Evolutionary conservation across 2,797 vertebrate species (phyloP), one percentile per base, ranked within the genome.

Genomic region (Arctocebus calabarensis): DNA sequence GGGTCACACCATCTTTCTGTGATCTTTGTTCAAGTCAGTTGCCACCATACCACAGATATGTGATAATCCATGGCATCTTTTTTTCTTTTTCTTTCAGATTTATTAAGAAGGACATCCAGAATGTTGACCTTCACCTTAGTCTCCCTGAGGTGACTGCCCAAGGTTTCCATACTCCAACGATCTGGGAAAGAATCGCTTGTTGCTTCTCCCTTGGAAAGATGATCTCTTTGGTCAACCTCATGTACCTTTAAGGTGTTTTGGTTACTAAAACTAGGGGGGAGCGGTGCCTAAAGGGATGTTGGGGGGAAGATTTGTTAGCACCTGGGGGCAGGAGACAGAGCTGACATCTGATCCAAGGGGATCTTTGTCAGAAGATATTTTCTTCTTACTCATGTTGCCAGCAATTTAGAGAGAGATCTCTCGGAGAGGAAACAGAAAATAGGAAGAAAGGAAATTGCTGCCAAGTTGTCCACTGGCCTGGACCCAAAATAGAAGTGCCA

Each of bases 51-150:
- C 34, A 64, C 22, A 59, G 48, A 34, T 7, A 6, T 22, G 3
- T 66, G 8, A 29, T 81, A 5, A 32, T 43, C 59, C 13, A 22
- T 48, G 55, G 5, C 16, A 22, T 3, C 37, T 9, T 86, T 78
- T 81, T 59, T 81, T 82, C 77, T 59, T 81, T 73, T 79, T 73
- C 62, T 73, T 79, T 81, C 68, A 70, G 23, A 57, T 34, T 32
- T 77, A 40, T 17, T 34, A 29, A 91, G 59, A 81, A 68, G 55
- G 14, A 20, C 25, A 84, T 20, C 68, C 22, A 87, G 23, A 94
- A 66, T 14, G 45, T 16, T 64, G 66, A 57, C 13, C 37, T 82
- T 52, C 61, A 57, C 13, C 43, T 85, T 52, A 45, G 25, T 88
- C 7, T 94, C 48, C 64, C 55, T 40, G 27, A 61, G 20, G 19